These are phyloP conservation scores for Lampropteryx suffumata DNA, from an alignment of 2,888 invertebrate species.

Conservation along the genomic window DNA sequence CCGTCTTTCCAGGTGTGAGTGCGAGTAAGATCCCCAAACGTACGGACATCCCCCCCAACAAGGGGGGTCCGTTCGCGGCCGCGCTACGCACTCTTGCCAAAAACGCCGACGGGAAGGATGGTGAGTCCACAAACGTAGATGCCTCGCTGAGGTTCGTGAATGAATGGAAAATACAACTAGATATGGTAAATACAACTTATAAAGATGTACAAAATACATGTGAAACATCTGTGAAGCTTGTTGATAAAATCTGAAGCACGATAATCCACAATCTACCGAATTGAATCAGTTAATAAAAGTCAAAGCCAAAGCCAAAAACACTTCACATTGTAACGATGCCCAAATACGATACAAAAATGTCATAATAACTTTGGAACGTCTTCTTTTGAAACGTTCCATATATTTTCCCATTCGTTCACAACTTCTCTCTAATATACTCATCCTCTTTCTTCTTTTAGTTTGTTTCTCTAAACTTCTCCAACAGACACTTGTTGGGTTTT, in stretches of 20 bases:
- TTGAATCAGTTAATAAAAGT: no score
- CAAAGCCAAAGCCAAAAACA: no score
- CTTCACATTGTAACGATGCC: no score
- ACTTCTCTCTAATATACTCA: constrained; percentile 30
- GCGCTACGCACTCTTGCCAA: constrained; percentile 95
- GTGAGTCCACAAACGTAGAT: constrained; percentile 57
- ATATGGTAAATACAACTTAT: background rate
- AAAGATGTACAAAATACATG: no score
- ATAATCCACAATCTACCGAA: no score
- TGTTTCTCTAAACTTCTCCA: constrained; percentile 26
- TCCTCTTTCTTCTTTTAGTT: constrained; percentile 35
- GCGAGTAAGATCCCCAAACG: constrained; percentile 74
- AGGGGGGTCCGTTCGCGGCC: constrained; percentile 92
- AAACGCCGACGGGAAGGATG: constrained; percentile 90
- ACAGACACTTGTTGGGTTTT: constrained; percentile 59
- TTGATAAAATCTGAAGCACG: no score
- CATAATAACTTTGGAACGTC: no score
- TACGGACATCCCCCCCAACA: constrained; percentile 73
- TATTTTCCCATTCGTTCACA: constrained; percentile 23
- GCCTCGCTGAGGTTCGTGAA: constrained; percentile 25
- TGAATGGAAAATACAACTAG: constrained; percentile 1
- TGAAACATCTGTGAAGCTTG: no score
- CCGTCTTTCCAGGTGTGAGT: constrained; percentile 68
- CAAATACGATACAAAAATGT: background rate
- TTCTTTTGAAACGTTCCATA: background rate